Evolutionary conservation across 35 echinoderm and acorn worm species (phyloP).

Genomic region (Apostichopus japonicus): DNA sequence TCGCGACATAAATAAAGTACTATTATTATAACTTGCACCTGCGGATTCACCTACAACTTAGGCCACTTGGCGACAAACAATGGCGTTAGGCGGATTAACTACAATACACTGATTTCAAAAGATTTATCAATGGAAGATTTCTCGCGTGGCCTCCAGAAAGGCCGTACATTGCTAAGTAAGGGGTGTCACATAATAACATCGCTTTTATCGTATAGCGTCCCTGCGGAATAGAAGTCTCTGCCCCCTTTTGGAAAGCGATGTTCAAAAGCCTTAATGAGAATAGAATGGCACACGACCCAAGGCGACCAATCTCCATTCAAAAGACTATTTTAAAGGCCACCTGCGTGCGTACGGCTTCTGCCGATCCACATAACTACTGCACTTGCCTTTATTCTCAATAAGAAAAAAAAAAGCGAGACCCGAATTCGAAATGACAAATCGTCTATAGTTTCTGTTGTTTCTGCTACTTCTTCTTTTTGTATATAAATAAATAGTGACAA

Average conservation of each 20-base stretch:
- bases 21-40: conserved; percentile 15
- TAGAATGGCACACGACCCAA: conserved; percentile 14
- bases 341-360: background rate
- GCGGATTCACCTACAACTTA: conserved; percentile 17
- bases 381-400: too few species aligned
- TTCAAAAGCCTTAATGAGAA: conserved; percentile 10
- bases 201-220: conserved; percentile 26
- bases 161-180: background rate
- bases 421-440: too few species aligned
- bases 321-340: conserved; percentile 13
- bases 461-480: too few species aligned
- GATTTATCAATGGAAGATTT: conserved; percentile 22
- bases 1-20: background rate
- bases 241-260: background rate
- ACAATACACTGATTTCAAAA: conserved; percentile 18
- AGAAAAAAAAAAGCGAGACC: too few species aligned
- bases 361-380: too few species aligned
- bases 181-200: conserved; percentile 29
- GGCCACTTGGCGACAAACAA: background rate
- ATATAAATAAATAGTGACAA: too few species aligned
- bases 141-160: conserved; percentile 10
- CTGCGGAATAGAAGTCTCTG: background rate
- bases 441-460: too few species aligned
- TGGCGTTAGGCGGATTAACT: conserved; percentile 20
- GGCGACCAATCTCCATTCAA: background rate